Percentiles rank a stretch among this genome's conserved stretches.
Evolutionary conservation across 2,797 vertebrate genomes (phyloP).

Genomic region (Takifugu rubripes): DNA sequence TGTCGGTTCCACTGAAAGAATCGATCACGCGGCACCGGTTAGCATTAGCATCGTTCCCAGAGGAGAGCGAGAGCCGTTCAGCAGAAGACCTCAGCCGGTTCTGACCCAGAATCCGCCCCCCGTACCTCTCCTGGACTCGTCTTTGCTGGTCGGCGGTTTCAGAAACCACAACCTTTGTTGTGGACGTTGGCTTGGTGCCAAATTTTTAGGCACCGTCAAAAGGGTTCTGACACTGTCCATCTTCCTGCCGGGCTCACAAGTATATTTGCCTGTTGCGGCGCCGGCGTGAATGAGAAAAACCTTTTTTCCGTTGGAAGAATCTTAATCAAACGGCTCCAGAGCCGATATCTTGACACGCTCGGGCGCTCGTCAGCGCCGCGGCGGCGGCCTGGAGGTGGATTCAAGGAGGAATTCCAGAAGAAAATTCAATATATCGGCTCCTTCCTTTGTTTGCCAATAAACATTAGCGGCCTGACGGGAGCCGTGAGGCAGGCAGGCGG

Average conservation of each 20-base stretch:
- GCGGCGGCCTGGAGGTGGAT: slow-evolving; percentile 33
- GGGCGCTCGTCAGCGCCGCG: not conserved
- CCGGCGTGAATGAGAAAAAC: no score
- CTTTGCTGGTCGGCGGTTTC: slow-evolving; percentile 17
- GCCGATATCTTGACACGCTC: no score
- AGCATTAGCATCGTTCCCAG: slow-evolving; percentile 17
- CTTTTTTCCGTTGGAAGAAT: no score
- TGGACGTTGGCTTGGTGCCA: slow-evolving; percentile 18
- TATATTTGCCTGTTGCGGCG: no score
- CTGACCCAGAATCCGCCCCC: not conserved
- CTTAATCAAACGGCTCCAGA: no score
- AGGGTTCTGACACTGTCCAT: no score
- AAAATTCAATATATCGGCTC: slow-evolving; percentile 47
- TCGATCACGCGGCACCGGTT: slow-evolving; percentile 12
- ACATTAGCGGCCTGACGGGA: slow-evolving; percentile 36
- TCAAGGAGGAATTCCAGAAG: slow-evolving; percentile 36
- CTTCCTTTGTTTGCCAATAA: slow-evolving; percentile 52
- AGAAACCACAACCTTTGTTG: slow-evolving; percentile 24
- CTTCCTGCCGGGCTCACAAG: no score
- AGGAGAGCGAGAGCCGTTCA: not conserved
- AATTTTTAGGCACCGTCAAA: slow-evolving; percentile 6
- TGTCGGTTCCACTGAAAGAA: slow-evolving; percentile 12
- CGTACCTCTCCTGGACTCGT: slow-evolving; percentile 6
- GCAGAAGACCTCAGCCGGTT: no score
- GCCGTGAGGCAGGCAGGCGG: slow-evolving; percentile 21